phyloP scores from a whole-genome alignment of 2,888 invertebrate genomes.

The Nemotelus nigrinus region DNA sequence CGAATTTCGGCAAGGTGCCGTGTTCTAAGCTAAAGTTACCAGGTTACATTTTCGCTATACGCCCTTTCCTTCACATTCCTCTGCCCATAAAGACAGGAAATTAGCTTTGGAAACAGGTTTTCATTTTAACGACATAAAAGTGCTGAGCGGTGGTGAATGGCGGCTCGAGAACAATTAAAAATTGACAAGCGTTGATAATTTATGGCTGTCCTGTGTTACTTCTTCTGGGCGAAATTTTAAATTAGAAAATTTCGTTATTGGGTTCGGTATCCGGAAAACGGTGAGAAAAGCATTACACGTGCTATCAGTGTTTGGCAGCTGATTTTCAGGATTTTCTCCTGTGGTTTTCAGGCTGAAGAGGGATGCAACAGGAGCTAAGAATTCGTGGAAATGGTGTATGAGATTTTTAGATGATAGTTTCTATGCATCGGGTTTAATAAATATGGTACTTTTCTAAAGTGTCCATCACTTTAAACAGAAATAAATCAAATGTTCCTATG shows the following conservation, averaged over 20 bases:
- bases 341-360: background rate
- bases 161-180: slow-evolving; percentile 48
- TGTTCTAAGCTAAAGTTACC: background rate
- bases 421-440: no score
- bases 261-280: background rate
- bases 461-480: no score
- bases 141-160: slow-evolving; percentile 17
- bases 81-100: slow-evolving; percentile 18
- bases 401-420: no score
- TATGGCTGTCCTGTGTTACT: slow-evolving; percentile 44
- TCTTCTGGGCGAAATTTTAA: slow-evolving; percentile 45
- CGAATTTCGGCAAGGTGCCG: background rate
- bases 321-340: background rate
- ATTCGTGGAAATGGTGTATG: no score
- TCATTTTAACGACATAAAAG: slow-evolving; percentile 27
- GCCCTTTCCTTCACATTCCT: background rate
- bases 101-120: slow-evolving; percentile 41
- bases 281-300: background rate
- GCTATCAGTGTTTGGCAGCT: slow-evolving; percentile 19
- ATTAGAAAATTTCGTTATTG: slow-evolving; percentile 46
- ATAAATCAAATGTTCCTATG: no score
- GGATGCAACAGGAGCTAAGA: slow-evolving; percentile 11
- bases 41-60: background rate
- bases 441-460: no score
- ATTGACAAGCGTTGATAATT: slow-evolving; percentile 51